These are phyloP conservation scores for Apis dorsata DNA, from an alignment of 1,140 invertebrate species.

Conservation along the genomic window DNA sequence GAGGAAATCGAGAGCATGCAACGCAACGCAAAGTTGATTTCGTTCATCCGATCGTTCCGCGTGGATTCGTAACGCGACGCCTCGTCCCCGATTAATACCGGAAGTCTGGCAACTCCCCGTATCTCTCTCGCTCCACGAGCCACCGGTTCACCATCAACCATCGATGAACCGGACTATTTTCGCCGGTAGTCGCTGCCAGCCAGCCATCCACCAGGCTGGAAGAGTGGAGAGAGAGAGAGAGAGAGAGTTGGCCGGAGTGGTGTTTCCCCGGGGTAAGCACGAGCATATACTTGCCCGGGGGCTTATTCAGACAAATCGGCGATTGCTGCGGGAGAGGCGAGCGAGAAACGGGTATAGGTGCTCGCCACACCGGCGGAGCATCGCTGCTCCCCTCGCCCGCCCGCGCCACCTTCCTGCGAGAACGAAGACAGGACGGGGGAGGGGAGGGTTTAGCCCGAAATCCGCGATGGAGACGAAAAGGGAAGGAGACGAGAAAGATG, in stretches of 20 bases:
- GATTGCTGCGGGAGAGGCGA: conserved; percentile 75
- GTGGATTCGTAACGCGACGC: background rate
- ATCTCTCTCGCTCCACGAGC: conserved; percentile 1
- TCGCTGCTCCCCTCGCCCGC: too few species aligned
- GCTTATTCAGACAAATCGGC: conserved; percentile 80
- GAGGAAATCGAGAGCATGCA: too few species aligned
- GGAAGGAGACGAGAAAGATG: conserved; percentile 49
- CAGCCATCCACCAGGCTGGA: background rate
- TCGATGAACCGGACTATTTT: conserved; percentile 74
- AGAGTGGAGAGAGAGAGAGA: conserved; percentile 4
- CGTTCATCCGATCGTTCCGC: conserved; percentile 25
- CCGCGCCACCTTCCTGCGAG: conserved; percentile 42
- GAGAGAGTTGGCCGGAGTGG: conserved; percentile 68
- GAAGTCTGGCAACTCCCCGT: conserved; percentile 47
- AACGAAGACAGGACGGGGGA: conserved; percentile 55
- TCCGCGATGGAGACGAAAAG: conserved; percentile 52
- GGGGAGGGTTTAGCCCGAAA: conserved; percentile 45
- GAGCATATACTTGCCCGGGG: conserved; percentile 78
- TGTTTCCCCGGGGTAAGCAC: conserved; percentile 76
- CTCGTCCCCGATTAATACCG: conserved; percentile 40
- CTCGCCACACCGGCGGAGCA: conserved; percentile 25
- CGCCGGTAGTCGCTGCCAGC: conserved; percentile 53
- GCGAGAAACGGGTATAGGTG: conserved; percentile 69
- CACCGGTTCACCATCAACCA: conserved; percentile 68
- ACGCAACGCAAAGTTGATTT: too few species aligned